Evolutionary conservation across 1,140 invertebrate genomes (phyloP), one percentile per base, ranked within the genome.

Genomic region (Belonocnema kinseyi): DNA sequence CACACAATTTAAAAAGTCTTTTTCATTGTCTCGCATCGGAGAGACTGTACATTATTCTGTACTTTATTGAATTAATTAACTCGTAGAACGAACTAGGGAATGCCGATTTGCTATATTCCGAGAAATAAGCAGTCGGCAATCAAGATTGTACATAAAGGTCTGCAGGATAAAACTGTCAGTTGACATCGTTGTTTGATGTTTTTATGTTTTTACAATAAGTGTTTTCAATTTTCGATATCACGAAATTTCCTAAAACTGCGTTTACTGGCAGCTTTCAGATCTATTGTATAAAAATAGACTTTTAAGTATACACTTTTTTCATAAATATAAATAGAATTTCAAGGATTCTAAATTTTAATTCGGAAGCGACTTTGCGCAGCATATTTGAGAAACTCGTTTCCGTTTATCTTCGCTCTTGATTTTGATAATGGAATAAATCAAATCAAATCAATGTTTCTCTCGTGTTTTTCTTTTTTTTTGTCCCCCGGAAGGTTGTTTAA

Each of bases 221-320:
- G 40, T 61, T 46, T 66, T 66, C 13, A 66, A 40, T n/a, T 66
- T 66, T 40, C 26, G 26, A 66, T n/a, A 66, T n/a, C 33, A 33
- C 5, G 21, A 66, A 66, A 66, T 40, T 40, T 66, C 26, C 10
- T 46, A 8, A 8, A 46, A 46, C 26, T 10, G 12, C 17, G 53
- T 19, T 17, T n/a, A 54, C 17, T 54, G 40, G 21, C 58, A 46
- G 73, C 72, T 75, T 75, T 33, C 73, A 58, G 50, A 50, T 73
- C 73, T 72, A 74, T 66, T 78, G 77, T 78, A 78, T 72, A 75
- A 75, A 33, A 66, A 75, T 56, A 72, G 71, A 54, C 26, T 70
- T 75, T 72, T 71, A 71, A 70, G 40, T 74, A 75, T 74, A 78
- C 66, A 74, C 26, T 33, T 78, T 40, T 72, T 52, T 50, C 19